phyloP scores from a whole-genome alignment of 2,888 invertebrate species.

The Ophion obscuratus region DNA sequence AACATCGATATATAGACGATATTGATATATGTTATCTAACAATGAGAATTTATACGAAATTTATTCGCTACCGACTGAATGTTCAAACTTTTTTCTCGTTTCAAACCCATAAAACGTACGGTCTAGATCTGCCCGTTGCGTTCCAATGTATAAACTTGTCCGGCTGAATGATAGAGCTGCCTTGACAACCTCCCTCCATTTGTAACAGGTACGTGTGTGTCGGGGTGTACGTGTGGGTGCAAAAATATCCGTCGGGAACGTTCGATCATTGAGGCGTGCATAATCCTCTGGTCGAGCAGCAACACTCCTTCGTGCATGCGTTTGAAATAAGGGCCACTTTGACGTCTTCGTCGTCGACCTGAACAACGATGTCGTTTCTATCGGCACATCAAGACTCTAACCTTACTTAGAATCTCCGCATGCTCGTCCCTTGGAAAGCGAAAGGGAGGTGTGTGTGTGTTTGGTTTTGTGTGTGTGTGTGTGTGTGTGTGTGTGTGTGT shows the following conservation, averaged over 20 bases:
- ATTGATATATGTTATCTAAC: no score
- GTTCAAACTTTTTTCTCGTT: not conserved
- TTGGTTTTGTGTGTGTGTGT: no score
- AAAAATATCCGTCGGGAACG: slow-evolving; percentile 44
- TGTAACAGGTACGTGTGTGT: not conserved
- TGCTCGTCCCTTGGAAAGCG: slow-evolving; percentile 24
- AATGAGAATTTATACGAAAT: not conserved
- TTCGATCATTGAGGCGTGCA: slow-evolving; percentile 50
- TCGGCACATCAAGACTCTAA: slow-evolving; percentile 28
- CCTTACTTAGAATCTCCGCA: slow-evolving; percentile 51
- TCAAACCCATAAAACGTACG: not conserved
- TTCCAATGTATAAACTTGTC: slow-evolving; percentile 29
- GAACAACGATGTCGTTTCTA: slow-evolving; percentile 13
- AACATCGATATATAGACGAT: no score
- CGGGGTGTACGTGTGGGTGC: not conserved
- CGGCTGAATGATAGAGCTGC: slow-evolving; percentile 12
- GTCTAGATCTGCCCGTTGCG: not conserved
- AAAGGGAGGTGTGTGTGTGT: not conserved
- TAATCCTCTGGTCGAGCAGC: slow-evolving; percentile 11
- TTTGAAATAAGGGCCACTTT: slow-evolving; percentile 33
- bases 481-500: no score
- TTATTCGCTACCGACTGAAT: slow-evolving; percentile 7
- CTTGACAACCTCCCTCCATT: slow-evolving; percentile 12
- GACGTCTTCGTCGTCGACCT: slow-evolving; percentile 9
- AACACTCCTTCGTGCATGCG: slow-evolving; percentile 34